Evolutionary conservation across 92 coral and sea anemone species (phyloP).

Genomic region (Plumapathes pennacea): DNA sequence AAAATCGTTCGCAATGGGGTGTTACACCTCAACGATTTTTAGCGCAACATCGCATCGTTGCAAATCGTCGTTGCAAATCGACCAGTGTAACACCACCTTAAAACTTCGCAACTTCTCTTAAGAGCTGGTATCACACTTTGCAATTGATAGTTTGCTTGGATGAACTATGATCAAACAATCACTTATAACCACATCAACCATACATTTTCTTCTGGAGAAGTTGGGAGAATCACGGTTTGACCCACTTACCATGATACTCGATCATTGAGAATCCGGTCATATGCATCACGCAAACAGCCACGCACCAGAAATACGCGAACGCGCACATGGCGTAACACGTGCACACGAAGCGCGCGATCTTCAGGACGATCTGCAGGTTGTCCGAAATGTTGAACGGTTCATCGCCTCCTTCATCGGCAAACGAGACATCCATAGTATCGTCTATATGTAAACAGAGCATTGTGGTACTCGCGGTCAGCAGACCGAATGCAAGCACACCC

Average conservation of each 20-base stretch:
- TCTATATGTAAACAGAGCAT: conserved; percentile 63
- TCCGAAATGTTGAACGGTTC: conserved; percentile 23
- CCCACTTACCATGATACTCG: conserved; percentile 79
- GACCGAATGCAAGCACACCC: conserved; percentile 42
- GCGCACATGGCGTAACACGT: conserved; percentile 64
- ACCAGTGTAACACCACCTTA: no score
- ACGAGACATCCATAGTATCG: conserved; percentile 59
- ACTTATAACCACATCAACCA: no score
- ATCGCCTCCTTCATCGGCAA: conserved; percentile 39
- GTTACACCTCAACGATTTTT: no score
- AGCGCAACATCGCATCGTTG: no score
- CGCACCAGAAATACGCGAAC: conserved; percentile 69
- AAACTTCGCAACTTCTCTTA: no score
- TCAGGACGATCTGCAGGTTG: conserved; percentile 23
- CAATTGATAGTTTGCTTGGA: no score
- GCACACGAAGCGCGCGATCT: conserved; percentile 58
- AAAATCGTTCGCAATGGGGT: no score
- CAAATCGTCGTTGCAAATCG: no score
- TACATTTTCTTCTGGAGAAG: no score
- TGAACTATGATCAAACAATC: no score
- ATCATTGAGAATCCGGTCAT: conserved; percentile 77
- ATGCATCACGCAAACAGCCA: conserved; percentile 70
- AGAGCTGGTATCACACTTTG: no score
- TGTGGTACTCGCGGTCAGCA: conserved; percentile 51
- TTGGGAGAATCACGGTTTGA: no score